Percentiles rank a stretch among this genome's conserved stretches.
Conservation (phyloP, 2,113 vertebrate species). For the Cisticola juncidis region DNA sequence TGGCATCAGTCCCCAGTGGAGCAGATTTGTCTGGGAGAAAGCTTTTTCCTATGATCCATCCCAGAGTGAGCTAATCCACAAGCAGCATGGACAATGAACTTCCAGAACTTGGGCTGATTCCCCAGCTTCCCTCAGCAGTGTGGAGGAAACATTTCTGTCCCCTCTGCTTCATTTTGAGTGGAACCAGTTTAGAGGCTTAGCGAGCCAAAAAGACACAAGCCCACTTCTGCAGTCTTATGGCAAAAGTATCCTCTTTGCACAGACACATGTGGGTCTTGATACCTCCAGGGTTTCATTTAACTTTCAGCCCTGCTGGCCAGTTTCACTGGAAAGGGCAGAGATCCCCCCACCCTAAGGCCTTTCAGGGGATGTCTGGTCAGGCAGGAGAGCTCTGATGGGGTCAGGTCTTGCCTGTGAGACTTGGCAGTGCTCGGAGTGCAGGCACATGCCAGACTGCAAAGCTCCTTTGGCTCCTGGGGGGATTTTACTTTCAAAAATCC, state of each 20-base stretch:
- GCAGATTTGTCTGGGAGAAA: background rate
- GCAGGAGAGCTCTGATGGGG: background rate
- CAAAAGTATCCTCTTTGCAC: background rate
- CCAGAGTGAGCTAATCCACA: background rate
- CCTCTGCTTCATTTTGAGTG: background rate
- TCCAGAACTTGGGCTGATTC: background rate
- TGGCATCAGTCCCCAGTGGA: background rate
- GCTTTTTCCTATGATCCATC: background rate
- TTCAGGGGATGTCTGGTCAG: background rate
- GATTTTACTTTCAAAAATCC: background rate
- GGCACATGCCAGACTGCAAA: background rate
- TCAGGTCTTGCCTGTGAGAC: background rate
- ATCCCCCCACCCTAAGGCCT: background rate
- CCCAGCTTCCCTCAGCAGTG: background rate
- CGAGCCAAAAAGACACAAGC: background rate
- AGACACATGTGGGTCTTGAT: background rate
- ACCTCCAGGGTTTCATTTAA: background rate
- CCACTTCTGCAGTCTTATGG: background rate
- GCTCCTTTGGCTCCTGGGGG: accelerated
- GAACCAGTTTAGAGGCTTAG: background rate
- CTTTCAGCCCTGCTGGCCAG: background rate
- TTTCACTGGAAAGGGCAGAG: background rate
- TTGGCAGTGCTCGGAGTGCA: background rate
- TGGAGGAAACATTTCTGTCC: background rate
- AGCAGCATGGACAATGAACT: background rate